phyloP scores from a whole-genome alignment of 2,888 invertebrate species.

The Drosophila peninsularis region DNA sequence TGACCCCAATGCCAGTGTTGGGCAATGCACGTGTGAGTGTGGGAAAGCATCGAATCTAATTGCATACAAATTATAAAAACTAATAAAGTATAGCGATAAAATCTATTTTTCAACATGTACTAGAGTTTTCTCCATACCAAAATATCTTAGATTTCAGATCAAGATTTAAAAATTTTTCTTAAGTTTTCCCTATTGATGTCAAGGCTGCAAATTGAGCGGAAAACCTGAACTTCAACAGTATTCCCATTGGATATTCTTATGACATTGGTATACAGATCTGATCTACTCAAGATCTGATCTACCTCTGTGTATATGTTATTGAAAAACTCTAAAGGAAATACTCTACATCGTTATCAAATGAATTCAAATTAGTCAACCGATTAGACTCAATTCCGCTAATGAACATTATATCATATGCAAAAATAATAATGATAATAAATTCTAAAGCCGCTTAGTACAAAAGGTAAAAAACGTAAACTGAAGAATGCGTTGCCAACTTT shows the following conservation, averaged over 20 bases:
- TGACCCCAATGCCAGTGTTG: constrained; percentile 44
- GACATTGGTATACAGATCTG: too few relatives aligned
- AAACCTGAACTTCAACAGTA: too few relatives aligned
- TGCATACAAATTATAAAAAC: constrained; percentile 6
- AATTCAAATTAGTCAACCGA: constrained; percentile 8
- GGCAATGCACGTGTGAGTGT: constrained; percentile 2
- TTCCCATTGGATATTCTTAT: too few relatives aligned
- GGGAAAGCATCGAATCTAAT: background rate
- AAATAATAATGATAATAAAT: background rate
- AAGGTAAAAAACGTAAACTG: background rate
- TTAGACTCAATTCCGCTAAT: constrained; percentile 10
- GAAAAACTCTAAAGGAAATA: too few relatives aligned
- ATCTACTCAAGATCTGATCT: too few relatives aligned
- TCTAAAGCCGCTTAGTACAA: constrained; percentile 19
- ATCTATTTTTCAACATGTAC: background rate
- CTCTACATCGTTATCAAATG: too few relatives aligned
- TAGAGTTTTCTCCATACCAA: too few relatives aligned
- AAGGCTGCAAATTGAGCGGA: too few relatives aligned
- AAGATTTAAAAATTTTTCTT: too few relatives aligned
- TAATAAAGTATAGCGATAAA: background rate
- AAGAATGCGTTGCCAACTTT: constrained; percentile 41
- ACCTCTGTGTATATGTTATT: too few relatives aligned
- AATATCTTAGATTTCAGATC: too few relatives aligned
- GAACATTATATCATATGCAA: constrained; percentile 12
- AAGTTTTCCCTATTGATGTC: too few relatives aligned